Base-by-base conservation (phyloP, 2,888 invertebrate genomes). In the Maniola hyperantus region DNA sequence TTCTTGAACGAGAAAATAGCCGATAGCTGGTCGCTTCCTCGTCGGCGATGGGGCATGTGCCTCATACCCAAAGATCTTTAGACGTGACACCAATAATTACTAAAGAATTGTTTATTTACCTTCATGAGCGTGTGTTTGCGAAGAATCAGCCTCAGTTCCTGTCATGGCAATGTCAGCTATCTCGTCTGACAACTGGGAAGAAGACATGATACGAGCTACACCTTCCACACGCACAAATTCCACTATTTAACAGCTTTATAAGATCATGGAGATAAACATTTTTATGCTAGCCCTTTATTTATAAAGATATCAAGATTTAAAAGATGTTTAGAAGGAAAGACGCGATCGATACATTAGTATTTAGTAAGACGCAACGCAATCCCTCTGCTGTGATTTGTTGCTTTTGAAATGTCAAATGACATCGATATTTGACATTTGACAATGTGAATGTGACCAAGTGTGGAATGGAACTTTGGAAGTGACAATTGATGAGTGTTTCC, bases 41-140 rank as follows among this genome's bases (percentile, higher is more conserved):
- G 26, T 4, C 26, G 4, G 26, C 26, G 26, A 26, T 4, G 26
- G 26, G 4, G 26, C 26, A 26, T 26, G 26, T 26, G 26, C 26
- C 26, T n/a, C 8, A 2, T 7, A 18, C 6, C 6, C 1, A n/a
- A 15, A 6, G 39, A 11, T 11, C 39, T 26, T 7, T n/a, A 39
- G 11, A 55, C 8, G 15, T 5, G 10, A 26, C 7, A 57, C n/a
- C 11, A 63, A 26, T 26, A 26, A 26, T 26, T 26, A 26, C 13
- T 44, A 4, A 5, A 51, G 5, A 54, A 46, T 51, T 83, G 79
- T 85, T 85, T 87, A 82, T 84, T 88, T 86, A 90, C 91, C 88
- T 83, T 91, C 91, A 63, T 85, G 84, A 53, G 80, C 80, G 73
- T 89, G 87, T 75, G 86, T 78, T 83, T 89, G 91, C 4, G 88